phyloP scores from a whole-genome alignment of 2,113 vertebrate species.

The Scomber japonicus region DNA sequence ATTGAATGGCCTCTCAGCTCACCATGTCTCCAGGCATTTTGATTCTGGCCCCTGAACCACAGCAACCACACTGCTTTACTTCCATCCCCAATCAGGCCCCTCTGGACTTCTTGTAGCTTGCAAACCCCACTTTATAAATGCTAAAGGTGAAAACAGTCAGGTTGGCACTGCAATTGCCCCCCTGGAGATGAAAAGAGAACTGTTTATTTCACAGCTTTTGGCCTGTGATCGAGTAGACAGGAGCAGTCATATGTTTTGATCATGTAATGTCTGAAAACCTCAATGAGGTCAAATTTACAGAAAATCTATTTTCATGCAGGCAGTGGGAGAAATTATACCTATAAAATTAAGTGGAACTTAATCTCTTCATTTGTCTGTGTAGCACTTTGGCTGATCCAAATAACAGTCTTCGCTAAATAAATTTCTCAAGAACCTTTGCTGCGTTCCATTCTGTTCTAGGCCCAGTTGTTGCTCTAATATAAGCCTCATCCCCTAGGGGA shows the following conservation, averaged over 20 bases:
- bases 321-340: slow-evolving; percentile 31
- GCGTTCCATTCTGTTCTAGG: slow-evolving; percentile 34
- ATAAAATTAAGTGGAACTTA: slow-evolving; percentile 63
- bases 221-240: slow-evolving; percentile 24
- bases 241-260: slow-evolving; percentile 63
- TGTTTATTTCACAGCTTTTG: slow-evolving; percentile 68
- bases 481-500: slow-evolving; percentile 44
- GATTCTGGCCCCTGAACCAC: slow-evolving; percentile 66
- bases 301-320: slow-evolving; percentile 69
- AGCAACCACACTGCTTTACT: slow-evolving; percentile 68
- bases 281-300: slow-evolving; percentile 51
- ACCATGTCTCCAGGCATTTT: slow-evolving; percentile 63
- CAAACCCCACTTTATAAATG: slow-evolving; percentile 52
- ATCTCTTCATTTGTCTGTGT: slow-evolving; percentile 60
- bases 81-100: slow-evolving; percentile 48
- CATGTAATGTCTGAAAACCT: slow-evolving; percentile 53
- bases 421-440: slow-evolving; percentile 55
- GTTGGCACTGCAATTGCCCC: slow-evolving; percentile 54
- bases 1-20: slow-evolving; percentile 73
- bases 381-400: slow-evolving; percentile 40
- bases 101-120: slow-evolving; percentile 55
- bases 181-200: slow-evolving; percentile 54
- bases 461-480: slow-evolving; percentile 61
- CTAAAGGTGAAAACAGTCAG: slow-evolving; percentile 70
- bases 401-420: slow-evolving; percentile 50